A percentile compares a stretch with the other conserved stretches of the same genome.
Conservation (phyloP, 2,888 invertebrate species). For the Tromatobia lineatoria region DNA sequence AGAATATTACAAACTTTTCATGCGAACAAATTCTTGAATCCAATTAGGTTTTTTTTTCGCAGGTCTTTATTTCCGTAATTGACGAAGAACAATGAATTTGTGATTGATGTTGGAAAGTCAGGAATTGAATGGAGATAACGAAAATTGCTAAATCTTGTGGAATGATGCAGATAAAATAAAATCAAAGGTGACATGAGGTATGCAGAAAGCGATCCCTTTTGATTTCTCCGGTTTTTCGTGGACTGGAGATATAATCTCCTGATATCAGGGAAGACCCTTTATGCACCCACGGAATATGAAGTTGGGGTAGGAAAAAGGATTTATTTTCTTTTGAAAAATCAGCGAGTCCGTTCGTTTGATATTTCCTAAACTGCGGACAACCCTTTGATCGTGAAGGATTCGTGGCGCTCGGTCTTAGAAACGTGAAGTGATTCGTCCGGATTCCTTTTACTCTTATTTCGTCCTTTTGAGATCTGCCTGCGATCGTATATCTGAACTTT, state of each 20-base stretch:
- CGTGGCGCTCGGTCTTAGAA: neutral
- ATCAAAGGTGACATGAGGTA: neutral
- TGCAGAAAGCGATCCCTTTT: neutral
- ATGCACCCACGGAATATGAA: neutral
- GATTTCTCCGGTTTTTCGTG: neutral
- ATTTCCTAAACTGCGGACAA: constrained; percentile 30
- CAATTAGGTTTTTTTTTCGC: too few relatives aligned
- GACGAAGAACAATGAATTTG: too few relatives aligned
- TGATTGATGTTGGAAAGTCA: too few relatives aligned
- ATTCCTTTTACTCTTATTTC: neutral
- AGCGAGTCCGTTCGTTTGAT: constrained; percentile 21
- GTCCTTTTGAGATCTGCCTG: neutral
- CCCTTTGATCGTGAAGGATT: constrained; percentile 26
- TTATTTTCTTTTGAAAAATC: constrained; percentile 30
- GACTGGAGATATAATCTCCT: neutral
- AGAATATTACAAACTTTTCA: too few relatives aligned
- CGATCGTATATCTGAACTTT: neutral
- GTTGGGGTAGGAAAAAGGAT: neutral
- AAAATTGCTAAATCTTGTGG: neutral
- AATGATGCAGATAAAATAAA: neutral
- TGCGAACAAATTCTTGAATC: too few relatives aligned
- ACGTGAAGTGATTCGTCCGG: constrained; percentile 20
- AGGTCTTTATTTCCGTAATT: too few relatives aligned
- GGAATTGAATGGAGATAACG: neutral
- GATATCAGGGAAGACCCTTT: neutral